Evolutionary conservation across 2,797 vertebrate genomes (phyloP).

Genomic region (Manis javanica): DNA sequence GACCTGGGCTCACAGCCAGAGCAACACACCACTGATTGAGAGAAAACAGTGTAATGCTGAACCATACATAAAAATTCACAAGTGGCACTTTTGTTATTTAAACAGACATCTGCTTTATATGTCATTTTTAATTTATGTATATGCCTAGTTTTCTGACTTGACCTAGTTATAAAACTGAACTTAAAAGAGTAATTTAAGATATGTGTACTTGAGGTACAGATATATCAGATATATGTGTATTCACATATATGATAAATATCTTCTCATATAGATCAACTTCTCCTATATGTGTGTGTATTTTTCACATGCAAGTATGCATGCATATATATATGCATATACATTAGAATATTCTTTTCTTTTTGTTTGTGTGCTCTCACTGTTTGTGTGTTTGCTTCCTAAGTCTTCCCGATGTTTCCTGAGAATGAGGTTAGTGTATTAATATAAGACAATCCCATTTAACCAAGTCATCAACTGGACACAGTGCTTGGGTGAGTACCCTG

Average conservation of each 20-base stretch:
- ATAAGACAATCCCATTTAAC: not conserved
- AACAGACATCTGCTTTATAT: constrained; percentile 80
- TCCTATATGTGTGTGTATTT: not conserved
- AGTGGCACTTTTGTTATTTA: constrained; percentile 81
- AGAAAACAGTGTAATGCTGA: constrained; percentile 82
- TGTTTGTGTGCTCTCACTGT: not conserved
- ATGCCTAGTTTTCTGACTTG: not conserved
- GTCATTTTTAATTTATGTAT: constrained; percentile 71
- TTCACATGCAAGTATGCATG: not conserved
- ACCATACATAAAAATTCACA: constrained; percentile 81
- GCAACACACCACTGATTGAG: constrained; percentile 77
- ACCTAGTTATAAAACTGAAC: constrained; percentile 14
- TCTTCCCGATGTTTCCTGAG: not conserved
- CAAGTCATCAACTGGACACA: not conserved
- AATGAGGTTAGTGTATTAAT: not conserved
- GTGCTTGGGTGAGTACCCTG: not conserved
- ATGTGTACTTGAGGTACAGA: not conserved
- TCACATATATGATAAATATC: not conserved
- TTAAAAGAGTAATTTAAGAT: constrained; percentile 54
- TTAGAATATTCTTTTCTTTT: not conserved
- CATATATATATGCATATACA: not conserved
- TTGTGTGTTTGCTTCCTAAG: not conserved
- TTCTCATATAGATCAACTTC: not conserved
- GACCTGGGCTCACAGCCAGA: constrained; percentile 85
- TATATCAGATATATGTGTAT: not conserved